These are phyloP conservation scores for Danionella cerebrum DNA, from an alignment of 2,113 vertebrate genomes.

Conservation along the genomic window DNA sequence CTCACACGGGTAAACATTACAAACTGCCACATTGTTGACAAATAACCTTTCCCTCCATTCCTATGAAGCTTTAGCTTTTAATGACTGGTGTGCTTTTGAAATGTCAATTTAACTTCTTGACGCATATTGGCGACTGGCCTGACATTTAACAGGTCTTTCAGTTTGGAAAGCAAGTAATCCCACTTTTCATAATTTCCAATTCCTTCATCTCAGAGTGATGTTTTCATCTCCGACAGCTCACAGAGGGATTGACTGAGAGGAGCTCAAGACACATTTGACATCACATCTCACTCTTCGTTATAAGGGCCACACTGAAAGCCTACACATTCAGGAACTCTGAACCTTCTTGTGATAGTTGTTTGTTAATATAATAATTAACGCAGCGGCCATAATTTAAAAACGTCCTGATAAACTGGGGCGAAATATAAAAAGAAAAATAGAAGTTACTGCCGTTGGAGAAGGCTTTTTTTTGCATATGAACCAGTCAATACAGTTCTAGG, in stretches of 20 bases:
- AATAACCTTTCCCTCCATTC: conserved; percentile 29
- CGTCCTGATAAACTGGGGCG: no score
- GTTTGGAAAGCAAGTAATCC: conserved; percentile 1
- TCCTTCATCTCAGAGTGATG: not conserved
- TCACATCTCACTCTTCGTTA: not conserved
- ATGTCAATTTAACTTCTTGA: conserved; percentile 37
- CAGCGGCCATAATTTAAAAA: no score
- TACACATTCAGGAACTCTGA: not conserved
- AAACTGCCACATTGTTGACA: conserved; percentile 25
- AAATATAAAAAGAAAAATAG: no score
- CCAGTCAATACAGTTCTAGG: no score
- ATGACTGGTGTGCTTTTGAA: conserved; percentile 20
- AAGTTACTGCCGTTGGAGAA: no score
- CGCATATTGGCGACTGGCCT: conserved; percentile 26
- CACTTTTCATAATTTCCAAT: conserved; percentile 26
- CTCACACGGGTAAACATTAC: conserved; percentile 33
- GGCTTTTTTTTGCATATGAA: no score
- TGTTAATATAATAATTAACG: no score
- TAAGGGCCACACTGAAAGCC: not conserved
- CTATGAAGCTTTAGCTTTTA: conserved; percentile 16
- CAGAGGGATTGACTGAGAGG: not conserved
- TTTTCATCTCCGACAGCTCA: not conserved
- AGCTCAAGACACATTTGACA: not conserved
- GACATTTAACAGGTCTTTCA: conserved; percentile 26
- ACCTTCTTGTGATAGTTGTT: not conserved